Base-by-base conservation (phyloP, 2,888 invertebrate species). In the Leptinotarsa tumamoca region DNA sequence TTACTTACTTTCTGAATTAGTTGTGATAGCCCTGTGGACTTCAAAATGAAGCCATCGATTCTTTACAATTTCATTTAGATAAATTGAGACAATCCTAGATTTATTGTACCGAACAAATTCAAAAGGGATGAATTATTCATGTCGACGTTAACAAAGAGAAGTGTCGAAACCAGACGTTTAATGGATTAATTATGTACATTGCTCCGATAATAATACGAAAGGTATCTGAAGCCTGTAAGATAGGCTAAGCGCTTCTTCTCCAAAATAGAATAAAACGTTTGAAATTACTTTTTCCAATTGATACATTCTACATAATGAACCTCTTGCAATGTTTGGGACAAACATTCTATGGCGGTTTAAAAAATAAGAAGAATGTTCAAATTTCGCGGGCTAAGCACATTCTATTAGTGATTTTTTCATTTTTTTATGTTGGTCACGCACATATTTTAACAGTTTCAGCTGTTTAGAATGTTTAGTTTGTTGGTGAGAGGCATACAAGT, bases 161-260 rank as follows among this genome's bases (percentile, higher is more conserved):
- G 79, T 75, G 79, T 77, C 76, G 76, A 75, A 76, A 76, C 73
- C 74, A 72, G 74, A 72, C 68, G 69, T 75, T 77, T 75, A 75
- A 79, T 77, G 77, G 77, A 54, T 77, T 72, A 79, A 76, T 78
- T 79, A 78, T 77, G 77, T 77, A 71, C 78, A 76, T 75, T 71
- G 78, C 75, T 74, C 72, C 68, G 72, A 78, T 73, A 75, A 76
- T 68, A 70, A 54, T 71, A 68, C 54, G 27, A 73, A 61, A 73
- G 21, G 71, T 71, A 72, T 74, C 23, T 58, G 58, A 58, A 23
- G 3, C 23, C 23, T 23, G 23, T 23, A 23, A 23, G 58, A 5
- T 18, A 18, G 10, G 4, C 18, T 56, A 21, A 56, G 21, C 5
- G 10, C 13, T 58, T 58, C 21, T 52, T 52, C n/a, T 52, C 52